Evolutionary conservation across 1,140 invertebrate species (phyloP), one percentile per base, ranked within the genome.

Genomic region (Ruditapes philippinarum): DNA sequence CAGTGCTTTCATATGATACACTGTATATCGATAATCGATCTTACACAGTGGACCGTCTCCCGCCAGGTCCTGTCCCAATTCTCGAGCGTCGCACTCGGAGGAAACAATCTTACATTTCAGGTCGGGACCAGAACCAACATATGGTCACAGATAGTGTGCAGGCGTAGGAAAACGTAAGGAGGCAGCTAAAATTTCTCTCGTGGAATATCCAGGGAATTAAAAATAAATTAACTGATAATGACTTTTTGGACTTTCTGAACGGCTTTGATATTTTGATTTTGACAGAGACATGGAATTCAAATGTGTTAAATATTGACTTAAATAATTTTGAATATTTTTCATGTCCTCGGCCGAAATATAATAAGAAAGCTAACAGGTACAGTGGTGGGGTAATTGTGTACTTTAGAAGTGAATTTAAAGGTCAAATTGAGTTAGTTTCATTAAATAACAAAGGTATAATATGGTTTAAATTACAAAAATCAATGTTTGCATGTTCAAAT

Each of bases 271-370:
- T 83, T 42, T 9, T 83, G 4, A 68, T 68, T 42, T 40, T 68
- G 14, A 83, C 80, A 12, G 80, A 83, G 68, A 83, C 80, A 14
- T 83, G 80, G 80, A 65, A 83, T 83, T 36, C 80, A 14, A 65
- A 45, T 28, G 9, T 45, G 0, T 31, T 28, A 12, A 70, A 83
- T 83, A 36, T 83, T 40, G 22, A 83, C 31, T 40, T 83, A 36
- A 4, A 40, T 4, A 68, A 42, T 45, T 83, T 42, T n/a, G 57
- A 65, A 28, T 25, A 40, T 83, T 83, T 83, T 68, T 83, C 80
- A 0, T 83, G 80, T 45, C 80, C 80, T 0, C 31, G 80, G 12
- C 80, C 80, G 5, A 83, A 80, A 80, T 80, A 22, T 36, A 80
- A 80, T 60, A 80, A 60, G 38, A 45, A 49, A n/a, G 74, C 74